These are phyloP conservation scores for Ostrea denselamellosa DNA, from an alignment of 1,140 invertebrate species.

Conservation along the genomic window DNA sequence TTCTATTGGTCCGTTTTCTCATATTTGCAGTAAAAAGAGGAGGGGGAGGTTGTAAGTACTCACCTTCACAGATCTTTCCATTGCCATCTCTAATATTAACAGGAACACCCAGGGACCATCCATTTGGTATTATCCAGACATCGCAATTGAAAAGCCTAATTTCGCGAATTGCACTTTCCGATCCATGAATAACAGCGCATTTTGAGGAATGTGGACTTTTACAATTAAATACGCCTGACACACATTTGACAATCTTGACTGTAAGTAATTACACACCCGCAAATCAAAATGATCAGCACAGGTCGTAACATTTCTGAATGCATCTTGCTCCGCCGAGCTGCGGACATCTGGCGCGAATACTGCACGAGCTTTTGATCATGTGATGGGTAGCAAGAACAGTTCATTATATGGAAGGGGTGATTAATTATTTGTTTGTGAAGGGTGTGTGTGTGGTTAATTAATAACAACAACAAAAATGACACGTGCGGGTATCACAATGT, in stretches of 20 bases:
- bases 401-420: conserved; percentile 17
- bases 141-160: conserved; percentile 34
- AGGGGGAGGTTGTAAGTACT: neutral
- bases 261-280: conserved; percentile 33
- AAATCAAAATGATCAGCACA: conserved; percentile 29
- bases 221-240: conserved; percentile 33
- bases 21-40: neutral
- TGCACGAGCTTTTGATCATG: conserved; percentile 33
- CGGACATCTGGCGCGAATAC: conserved; percentile 13
- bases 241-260: conserved; percentile 14
- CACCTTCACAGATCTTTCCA: too few species aligned
- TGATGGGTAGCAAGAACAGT: conserved; percentile 20
- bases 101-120: conserved; percentile 3
- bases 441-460: neutral
- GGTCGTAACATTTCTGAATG: conserved; percentile 23
- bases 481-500: conserved; percentile 31
- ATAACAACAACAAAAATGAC: conserved; percentile 35
- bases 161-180: conserved; percentile 33
- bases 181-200: conserved; percentile 32
- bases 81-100: neutral
- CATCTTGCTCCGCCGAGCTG: neutral
- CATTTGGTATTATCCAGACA: conserved; percentile 26
- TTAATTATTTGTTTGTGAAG: neutral
- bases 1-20: conserved; percentile 25
- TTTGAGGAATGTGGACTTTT: conserved; percentile 7